These are phyloP conservation scores for Hemithea aestivaria DNA, from an alignment of 2,888 invertebrate genomes.

Conservation along the genomic window DNA sequence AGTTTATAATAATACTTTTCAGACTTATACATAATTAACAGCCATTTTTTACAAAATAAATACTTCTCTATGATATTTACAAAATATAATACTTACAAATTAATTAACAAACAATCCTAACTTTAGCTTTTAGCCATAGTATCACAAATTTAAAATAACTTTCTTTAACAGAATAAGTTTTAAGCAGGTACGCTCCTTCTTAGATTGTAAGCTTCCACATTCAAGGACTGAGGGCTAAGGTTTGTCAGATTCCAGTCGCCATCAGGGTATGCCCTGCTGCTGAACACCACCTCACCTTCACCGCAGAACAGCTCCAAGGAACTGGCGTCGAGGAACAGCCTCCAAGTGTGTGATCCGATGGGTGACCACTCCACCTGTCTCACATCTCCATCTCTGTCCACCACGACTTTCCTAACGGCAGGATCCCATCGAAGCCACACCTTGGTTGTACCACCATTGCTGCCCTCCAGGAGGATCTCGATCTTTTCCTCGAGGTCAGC, in stretches of 20 bases:
- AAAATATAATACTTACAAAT: no score
- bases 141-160: background rate
- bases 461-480: conserved; percentile 49
- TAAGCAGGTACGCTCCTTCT: conserved; percentile 53
- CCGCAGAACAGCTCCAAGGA: conserved; percentile 69
- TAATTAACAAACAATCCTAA: no score
- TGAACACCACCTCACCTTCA: conserved; percentile 69
- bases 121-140: no score
- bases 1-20: no score
- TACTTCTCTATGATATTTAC: no score
- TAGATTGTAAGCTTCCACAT: conserved; percentile 48
- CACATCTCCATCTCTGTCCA: conserved; percentile 54
- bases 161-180: conserved; percentile 1
- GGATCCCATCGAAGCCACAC: conserved; percentile 52
- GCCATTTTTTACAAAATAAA: no score
- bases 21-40: no score
- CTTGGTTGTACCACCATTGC: conserved; percentile 43
- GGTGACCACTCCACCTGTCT: conserved; percentile 65
- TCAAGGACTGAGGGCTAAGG: conserved; percentile 46
- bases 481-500: conserved; percentile 45
- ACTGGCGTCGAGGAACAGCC: conserved; percentile 64
- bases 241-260: conserved; percentile 60
- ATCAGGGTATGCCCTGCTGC: conserved; percentile 57
- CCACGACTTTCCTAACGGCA: conserved; percentile 44
- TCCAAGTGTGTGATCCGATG: conserved; percentile 42